Base-by-base conservation (phyloP, 2,797 vertebrate genomes). In the Clarias laeviceps region DNA sequence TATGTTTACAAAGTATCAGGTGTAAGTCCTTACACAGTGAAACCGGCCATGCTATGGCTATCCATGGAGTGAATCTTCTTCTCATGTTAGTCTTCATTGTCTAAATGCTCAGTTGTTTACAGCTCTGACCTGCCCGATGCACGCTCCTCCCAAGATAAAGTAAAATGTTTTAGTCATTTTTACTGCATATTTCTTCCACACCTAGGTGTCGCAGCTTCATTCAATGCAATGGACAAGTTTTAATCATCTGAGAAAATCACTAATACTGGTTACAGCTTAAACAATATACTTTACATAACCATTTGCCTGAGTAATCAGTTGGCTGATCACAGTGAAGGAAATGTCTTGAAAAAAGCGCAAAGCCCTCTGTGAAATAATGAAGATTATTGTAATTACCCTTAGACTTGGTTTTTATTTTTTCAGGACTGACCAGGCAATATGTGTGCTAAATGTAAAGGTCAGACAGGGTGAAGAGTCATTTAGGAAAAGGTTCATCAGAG, bases 401-500 rank as follows among this genome's bases (percentile, higher is more conserved):
- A 34, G 18, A n/a, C 29, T 18, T 78, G 56, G 24, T 14, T 17
- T 66, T 68, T 1, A 32, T 82, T 82, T 76, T 81, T 80, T 54
- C 70, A 68, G 40, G 50, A 85, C 70, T 70, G 69, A 27, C 34
- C 22, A n/a, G 45, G 62, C 84, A 83, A 83, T 80, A 80, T 5
- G 18, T 45, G 66, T 66, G 78, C 82, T 84, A 81, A 84, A 81
- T 74, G 74, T 83, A 87, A 37, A 82, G 89, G 89, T 87, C 89
- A 80, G 82, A 82, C 77, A 79, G 79, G 89, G 86, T 90, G 86
- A 90, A 88, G 69, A 86, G 84, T 84, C 86, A 84, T 88, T 85
- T 86, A 88, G 82, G 86, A 82, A 87, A 86, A 85, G 86, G 64
- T 69, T 88, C 85, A 90, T 90, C 84, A 86, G 82, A 81, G 82